phyloP scores from a whole-genome alignment of 2,113 vertebrate genomes.

The Lagopus leucura region DNA sequence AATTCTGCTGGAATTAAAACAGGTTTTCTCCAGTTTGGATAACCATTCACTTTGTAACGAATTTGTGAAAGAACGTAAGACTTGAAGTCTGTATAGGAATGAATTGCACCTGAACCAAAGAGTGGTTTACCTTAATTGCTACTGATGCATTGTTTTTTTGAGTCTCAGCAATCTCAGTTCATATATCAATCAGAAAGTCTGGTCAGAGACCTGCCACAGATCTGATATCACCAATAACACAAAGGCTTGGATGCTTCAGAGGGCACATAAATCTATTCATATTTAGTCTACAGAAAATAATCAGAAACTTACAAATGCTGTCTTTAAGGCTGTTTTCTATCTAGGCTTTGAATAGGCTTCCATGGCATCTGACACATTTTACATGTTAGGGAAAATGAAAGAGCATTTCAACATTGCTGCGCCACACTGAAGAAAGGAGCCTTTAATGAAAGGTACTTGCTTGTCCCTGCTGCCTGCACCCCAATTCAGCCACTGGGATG shows the following conservation, averaged over 20 bases:
- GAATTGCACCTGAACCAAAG: not conserved
- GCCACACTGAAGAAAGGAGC: too few relatives aligned
- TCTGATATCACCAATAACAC: not conserved
- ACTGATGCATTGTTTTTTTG: not conserved
- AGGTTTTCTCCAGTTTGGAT: not conserved
- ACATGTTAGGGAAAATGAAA: not conserved
- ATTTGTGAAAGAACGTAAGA: not conserved
- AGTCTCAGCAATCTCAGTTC: not conserved
- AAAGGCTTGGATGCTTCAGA: not conserved
- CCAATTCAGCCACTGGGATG: not conserved
- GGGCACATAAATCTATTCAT: not conserved
- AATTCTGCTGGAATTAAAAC: not conserved
- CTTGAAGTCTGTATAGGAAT: not conserved
- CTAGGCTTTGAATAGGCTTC: not conserved
- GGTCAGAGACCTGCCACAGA: not conserved
- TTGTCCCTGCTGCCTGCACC: not conserved
- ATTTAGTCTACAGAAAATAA: not conserved
- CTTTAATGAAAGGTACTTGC: rapidly evolving
- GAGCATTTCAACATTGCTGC: not conserved
- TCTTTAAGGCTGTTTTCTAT: not conserved
- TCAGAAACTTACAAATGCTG: not conserved
- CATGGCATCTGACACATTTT: not conserved
- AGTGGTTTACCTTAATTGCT: not conserved
- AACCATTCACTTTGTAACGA: not conserved
- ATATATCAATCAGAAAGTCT: not conserved